Base-by-base conservation (phyloP, 2,113 vertebrate genomes). In the Ceyx melanurus region DNA sequence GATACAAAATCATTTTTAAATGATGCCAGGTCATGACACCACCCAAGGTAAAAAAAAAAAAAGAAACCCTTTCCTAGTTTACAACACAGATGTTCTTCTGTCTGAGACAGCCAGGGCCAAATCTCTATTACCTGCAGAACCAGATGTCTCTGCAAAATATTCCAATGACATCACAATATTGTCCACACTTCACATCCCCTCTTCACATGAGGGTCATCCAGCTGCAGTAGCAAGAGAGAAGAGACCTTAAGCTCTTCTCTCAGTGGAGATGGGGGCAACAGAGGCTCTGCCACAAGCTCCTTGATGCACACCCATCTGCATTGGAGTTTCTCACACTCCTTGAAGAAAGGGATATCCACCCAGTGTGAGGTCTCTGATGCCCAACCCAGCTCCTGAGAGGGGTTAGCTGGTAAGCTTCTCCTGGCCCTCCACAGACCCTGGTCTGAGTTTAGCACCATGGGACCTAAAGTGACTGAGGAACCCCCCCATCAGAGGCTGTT, bases 81-180 rank as follows among this genome's bases (percentile, higher is more conserved):
- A 14, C 33, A 33, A 43, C 58, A 80, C 51, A 42, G 13, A 15
- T 3, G n/a, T 40, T 66, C 57, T 56, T 7, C 5, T 3, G 17
- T 18, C 45, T 19, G 6, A 51, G 60, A 43, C 29, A 40, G 60
- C 5, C 29, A 9, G n/a, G 45, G 65, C 64, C 77, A 79, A 25
- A 33, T 5, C 40, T 31, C 7, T 50, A 46, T 7, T 6, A 40
- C 43, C 83, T 17, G 28, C 56, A 78, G 65, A 56, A 31, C 31
- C 10, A 5, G 37, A 13, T 22, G 64, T 42, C 54, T 50, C 54
- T 43, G 29, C 48, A 50, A 37, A 66, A 13, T 6, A 6, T 14
- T 29, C 54, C 10, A 26, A 31, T 2, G 1, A 2, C 33, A 3
- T 2, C 3, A 9, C n/a, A 18, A 15, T 9, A 6, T 18, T 9